Evolutionary conservation across 2,888 invertebrate species (phyloP).

Genomic region (Pseudococcus jackbeardsleyi): DNA sequence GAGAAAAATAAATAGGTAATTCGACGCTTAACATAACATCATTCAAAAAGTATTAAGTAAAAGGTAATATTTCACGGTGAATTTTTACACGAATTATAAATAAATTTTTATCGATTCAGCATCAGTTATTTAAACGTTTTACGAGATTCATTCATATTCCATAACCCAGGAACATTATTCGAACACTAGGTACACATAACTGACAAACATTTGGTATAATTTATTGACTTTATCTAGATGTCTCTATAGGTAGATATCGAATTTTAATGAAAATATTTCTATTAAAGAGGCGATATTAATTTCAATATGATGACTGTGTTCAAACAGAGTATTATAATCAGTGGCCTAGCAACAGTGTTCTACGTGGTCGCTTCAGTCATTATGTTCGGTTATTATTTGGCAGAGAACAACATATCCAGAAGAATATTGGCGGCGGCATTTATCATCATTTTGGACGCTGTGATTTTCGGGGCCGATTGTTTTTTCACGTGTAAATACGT

Average conservation of each 20-base stretch:
- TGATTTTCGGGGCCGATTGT: conserved; percentile 59
- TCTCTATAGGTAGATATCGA: not conserved
- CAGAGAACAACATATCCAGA: conserved; percentile 20
- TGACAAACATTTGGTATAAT: too few species aligned
- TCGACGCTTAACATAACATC: too few species aligned
- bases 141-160: not conserved
- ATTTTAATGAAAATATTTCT: conserved; percentile 28
- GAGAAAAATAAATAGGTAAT: too few species aligned
- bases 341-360: conserved; percentile 44
- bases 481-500: conserved; percentile 57
- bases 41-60: not conserved
- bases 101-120: not conserved
- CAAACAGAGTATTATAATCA: conserved; percentile 60
- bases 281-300: conserved; percentile 8
- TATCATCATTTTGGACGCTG: conserved; percentile 42
- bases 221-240: not conserved
- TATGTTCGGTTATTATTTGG: conserved; percentile 47
- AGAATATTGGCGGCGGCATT: conserved; percentile 60
- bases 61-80: not conserved
- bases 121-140: not conserved
- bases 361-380: conserved; percentile 37
- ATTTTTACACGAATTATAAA: not conserved
- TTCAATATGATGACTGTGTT: not conserved
- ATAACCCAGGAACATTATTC: too few species aligned
- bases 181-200: not conserved